phyloP scores from a whole-genome alignment of 2,113 vertebrate genomes.

The Amblyornis subalaris region DNA sequence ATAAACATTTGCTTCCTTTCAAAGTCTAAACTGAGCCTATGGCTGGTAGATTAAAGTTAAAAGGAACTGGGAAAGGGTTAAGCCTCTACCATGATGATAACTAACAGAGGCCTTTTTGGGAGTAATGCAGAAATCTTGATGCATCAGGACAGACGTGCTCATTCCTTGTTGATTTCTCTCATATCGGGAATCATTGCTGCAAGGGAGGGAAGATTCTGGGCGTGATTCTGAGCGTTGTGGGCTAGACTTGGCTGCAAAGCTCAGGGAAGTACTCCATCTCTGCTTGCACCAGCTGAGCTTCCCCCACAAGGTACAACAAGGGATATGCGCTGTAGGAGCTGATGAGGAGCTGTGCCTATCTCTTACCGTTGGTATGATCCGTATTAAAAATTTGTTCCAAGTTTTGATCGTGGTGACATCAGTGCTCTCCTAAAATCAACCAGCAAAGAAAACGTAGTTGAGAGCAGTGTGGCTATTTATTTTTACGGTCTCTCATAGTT shows the following conservation, averaged over 20 bases:
- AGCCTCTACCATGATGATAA: neutral
- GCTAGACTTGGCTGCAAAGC: neutral
- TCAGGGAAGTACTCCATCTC: neutral
- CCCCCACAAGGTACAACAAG: neutral
- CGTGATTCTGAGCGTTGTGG: neutral
- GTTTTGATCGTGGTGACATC: neutral
- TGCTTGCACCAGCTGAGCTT: neutral
- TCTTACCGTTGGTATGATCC: neutral
- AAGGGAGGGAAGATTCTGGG: neutral
- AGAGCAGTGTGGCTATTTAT: neutral
- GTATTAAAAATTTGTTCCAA: neutral
- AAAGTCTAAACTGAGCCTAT: neutral
- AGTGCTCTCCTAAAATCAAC: neutral
- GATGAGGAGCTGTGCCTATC: neutral
- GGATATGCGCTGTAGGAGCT: neutral
- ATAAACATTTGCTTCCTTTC: neutral
- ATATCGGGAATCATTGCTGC: neutral
- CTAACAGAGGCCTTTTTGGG: neutral
- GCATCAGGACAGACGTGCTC: accelerated
- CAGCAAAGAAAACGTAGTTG: neutral
- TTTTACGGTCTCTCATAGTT: neutral
- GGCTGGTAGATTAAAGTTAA: neutral
- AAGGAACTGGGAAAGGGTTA: neutral
- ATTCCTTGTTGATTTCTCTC: neutral
- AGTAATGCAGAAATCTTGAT: neutral